Evolutionary conservation across 2,113 vertebrate species (phyloP).

Genomic region (Ptilonorhynchus violaceus): DNA sequence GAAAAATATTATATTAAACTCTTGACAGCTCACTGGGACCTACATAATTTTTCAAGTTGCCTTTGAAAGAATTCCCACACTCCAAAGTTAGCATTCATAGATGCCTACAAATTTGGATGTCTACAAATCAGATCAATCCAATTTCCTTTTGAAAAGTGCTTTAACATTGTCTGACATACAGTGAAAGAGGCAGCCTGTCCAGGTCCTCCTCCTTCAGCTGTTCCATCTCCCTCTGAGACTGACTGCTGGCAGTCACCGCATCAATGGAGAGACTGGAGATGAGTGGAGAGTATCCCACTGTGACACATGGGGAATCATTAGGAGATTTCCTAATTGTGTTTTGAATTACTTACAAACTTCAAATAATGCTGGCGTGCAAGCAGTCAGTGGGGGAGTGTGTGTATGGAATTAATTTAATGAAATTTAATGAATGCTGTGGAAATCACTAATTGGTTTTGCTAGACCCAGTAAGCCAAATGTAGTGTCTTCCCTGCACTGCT

Average conservation of each 20-base stretch:
- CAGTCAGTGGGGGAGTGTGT: background rate
- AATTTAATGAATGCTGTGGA: background rate
- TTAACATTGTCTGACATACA: background rate
- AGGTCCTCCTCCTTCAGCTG: background rate
- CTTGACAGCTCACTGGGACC: background rate
- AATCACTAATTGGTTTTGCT: slow-evolving; percentile 10
- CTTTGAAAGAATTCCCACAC: background rate
- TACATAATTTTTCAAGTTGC: background rate
- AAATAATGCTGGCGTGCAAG: background rate
- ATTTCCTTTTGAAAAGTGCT: background rate
- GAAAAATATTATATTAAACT: background rate
- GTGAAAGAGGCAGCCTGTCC: background rate
- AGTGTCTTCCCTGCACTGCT: background rate
- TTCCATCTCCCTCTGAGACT: background rate
- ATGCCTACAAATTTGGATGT: no score
- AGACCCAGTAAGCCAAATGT: background rate
- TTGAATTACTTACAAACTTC: slow-evolving; percentile 17
- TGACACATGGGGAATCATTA: background rate
- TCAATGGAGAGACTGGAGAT: background rate
- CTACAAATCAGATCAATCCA: background rate
- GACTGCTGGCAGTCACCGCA: background rate
- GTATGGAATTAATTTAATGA: slow-evolving; percentile 34
- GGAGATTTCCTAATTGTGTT: slow-evolving; percentile 30
- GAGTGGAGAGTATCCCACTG: background rate
- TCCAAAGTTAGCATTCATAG: background rate